Evolutionary conservation across 2,888 invertebrate genomes (phyloP).

Genomic region (Fissipunctia ypsillon): DNA sequence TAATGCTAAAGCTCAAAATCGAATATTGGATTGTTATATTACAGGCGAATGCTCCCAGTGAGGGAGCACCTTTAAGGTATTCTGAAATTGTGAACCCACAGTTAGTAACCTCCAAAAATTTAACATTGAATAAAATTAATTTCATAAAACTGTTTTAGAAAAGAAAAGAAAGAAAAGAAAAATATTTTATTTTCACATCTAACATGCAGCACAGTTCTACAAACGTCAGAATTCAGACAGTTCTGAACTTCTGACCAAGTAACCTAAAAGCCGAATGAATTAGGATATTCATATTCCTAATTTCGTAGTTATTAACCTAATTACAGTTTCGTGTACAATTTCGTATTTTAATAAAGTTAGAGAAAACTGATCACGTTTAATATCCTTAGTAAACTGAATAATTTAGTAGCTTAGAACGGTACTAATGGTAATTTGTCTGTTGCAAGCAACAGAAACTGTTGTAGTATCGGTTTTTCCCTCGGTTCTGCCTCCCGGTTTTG

Average conservation of each 20-base stretch:
- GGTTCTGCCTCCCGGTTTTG: not conserved
- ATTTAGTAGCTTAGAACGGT: constrained; percentile 57
- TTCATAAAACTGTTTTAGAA: constrained; percentile 26
- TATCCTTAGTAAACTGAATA: constrained; percentile 70
- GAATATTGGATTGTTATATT: too few species aligned
- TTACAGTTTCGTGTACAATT: constrained; percentile 43
- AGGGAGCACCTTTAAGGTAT: too few species aligned
- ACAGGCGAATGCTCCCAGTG: too few species aligned
- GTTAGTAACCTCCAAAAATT: not conserved
- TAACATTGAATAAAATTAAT: constrained; percentile 28
- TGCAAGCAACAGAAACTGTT: constrained; percentile 3
- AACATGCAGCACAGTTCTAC: constrained; percentile 11
- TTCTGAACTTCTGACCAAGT: constrained; percentile 40
- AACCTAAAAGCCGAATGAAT: constrained; percentile 55
- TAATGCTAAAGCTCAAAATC: too few species aligned
- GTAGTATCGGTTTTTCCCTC: not conserved
- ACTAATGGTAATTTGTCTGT: constrained; percentile 39
- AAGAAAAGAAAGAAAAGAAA: too few species aligned
- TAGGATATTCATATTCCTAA: constrained; percentile 60
- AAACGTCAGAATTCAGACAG: constrained; percentile 34
- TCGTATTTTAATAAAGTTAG: constrained; percentile 46
- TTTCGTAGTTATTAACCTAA: constrained; percentile 62
- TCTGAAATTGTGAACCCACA: too few species aligned
- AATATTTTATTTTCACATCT: too few species aligned
- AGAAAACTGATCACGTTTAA: constrained; percentile 62